Conservation (phyloP, 2,797 vertebrate species). For the Gila robusta region DNA sequence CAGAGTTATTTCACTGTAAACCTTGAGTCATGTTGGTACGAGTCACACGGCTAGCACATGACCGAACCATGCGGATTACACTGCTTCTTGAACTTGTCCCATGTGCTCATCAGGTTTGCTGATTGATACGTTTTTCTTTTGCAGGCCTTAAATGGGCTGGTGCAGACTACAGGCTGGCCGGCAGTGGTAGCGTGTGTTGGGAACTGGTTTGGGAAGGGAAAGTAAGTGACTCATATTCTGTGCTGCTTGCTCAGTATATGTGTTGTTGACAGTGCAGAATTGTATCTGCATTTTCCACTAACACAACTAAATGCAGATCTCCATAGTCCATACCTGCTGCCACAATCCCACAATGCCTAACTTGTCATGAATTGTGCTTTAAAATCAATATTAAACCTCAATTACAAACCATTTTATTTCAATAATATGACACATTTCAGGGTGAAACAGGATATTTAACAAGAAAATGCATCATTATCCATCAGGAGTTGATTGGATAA, state of each 20-base stretch:
- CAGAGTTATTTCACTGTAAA: conserved; percentile 12
- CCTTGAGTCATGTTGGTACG: conserved; percentile 10
- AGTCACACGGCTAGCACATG: conserved; percentile 51
- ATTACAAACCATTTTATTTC: not conserved
- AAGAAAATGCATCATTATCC: not conserved
- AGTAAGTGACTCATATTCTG: conserved; percentile 81
- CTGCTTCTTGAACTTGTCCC: conserved; percentile 16
- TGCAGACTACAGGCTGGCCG: conserved; percentile 96
- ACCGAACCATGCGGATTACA: conserved; percentile 28
- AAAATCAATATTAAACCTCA: not conserved
- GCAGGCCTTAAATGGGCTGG: conserved; percentile 91
- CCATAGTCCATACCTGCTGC: not conserved
- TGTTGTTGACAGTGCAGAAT: conserved; percentile 65
- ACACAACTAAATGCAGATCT: not conserved
- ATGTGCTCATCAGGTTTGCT: conserved; percentile 1
- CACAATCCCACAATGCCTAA: not conserved
- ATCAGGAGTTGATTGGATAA: not conserved
- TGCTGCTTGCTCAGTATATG: not conserved
- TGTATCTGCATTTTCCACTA: not conserved
- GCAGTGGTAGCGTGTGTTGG: conserved; percentile 92
- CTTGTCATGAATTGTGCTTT: not conserved
- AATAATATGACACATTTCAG: not conserved
- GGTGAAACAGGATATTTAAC: not conserved
- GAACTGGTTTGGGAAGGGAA: conserved; percentile 99
- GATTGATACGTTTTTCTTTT: conserved; percentile 1